Base-by-base conservation (phyloP, 2,888 invertebrate species). In the Standfussiana lucernea region DNA sequence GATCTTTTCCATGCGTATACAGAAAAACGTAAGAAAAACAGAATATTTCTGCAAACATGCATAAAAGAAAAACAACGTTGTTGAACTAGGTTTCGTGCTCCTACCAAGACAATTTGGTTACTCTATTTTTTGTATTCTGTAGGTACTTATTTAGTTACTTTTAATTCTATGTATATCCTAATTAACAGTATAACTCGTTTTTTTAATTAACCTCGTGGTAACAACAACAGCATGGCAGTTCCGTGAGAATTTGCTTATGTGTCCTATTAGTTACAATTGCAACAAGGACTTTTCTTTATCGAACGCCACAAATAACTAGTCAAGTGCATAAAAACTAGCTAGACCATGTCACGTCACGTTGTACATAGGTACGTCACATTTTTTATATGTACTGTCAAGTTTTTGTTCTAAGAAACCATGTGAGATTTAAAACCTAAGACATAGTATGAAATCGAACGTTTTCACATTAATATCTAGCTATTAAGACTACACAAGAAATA, bases 251-350 rank as follows among this genome's bases (percentile, higher is more conserved):
- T 68, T 71, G 40, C 56, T 62, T 65, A 82, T 69, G n/a, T 71
- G 71, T 2, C 56, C 37, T 50, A 75, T 65, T 65, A 67, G 6
- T 32, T 15, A 66, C 66, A 72, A 74, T 65, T 50, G 77, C 66
- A 70, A 56, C 74, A 82, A 75, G 83, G 71, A 75, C 75, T 28
- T 73, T 78, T n/a, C n/a, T 77, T 82, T 85, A 75, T 73, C 61
- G 40, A 67, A 50, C 28, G 28, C 37, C 68, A 59, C 85, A 77
- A 75, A 77, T 70, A 75, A 53, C 72, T 61, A n/a, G 62, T 28
- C 24, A 62, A 40, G 37, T 62, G 61, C 18, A 62, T 72, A 66
- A 80, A 77, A 75, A 70, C 35, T 71, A 70, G 64, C 24, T 45
- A 37, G 53, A 69, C 45, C 65, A 64, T 75, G 67, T 59, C 62